Conservation (phyloP, 2,113 vertebrate genomes). For the Glaucidium brasilianum region DNA sequence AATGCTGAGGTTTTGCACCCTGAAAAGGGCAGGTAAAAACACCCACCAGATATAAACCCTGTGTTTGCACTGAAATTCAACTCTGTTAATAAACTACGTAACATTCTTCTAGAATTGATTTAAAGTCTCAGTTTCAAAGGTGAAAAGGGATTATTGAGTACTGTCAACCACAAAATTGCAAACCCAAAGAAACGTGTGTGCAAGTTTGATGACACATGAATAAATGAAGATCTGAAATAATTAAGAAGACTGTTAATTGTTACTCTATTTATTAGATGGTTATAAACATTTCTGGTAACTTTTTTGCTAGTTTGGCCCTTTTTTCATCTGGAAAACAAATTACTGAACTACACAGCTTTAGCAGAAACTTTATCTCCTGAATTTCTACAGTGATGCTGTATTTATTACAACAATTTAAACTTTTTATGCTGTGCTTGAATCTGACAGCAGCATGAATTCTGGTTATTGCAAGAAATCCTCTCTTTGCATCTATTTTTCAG, state of each 20-base stretch:
- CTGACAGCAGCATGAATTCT: neutral
- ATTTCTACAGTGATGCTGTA: neutral
- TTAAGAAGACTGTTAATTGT: neutral
- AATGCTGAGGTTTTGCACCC: neutral
- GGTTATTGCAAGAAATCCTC: neutral
- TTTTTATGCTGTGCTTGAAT: neutral
- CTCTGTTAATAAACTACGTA: neutral
- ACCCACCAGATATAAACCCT: neutral
- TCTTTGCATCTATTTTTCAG: neutral
- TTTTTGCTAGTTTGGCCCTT: neutral
- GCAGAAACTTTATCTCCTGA: neutral
- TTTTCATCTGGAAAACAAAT: neutral
- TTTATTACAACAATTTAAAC: neutral
- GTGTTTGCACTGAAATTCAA: neutral
- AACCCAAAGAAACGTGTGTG: neutral
- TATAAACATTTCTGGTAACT: neutral
- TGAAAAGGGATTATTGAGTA: neutral
- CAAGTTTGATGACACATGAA: neutral
- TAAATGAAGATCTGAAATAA: neutral
- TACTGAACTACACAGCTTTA: neutral
- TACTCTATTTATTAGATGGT: neutral
- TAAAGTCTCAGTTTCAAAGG: neutral
- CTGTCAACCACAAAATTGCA: neutral
- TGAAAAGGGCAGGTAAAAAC: neutral
- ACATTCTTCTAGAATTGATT: neutral